These are phyloP conservation scores for Volucella inanis DNA, from an alignment of 2,888 invertebrate species.

Conservation along the genomic window DNA sequence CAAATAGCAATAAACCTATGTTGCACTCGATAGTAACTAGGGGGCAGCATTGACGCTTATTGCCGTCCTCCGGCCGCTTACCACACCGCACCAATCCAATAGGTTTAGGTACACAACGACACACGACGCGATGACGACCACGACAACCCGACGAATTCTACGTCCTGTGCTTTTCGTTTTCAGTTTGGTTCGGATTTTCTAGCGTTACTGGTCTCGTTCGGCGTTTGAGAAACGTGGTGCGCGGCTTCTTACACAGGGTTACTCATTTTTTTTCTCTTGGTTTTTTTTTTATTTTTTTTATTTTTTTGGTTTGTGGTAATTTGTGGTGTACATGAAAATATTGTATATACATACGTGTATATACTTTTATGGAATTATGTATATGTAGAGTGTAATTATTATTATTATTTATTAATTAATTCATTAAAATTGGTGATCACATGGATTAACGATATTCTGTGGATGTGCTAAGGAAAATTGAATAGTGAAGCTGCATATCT, in stretches of 20 bases:
- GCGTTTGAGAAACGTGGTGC: conserved; percentile 70
- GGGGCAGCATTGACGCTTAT: conserved; percentile 66
- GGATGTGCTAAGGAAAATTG: conserved; percentile 25
- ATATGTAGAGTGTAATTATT: conserved; percentile 17
- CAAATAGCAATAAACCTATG: conserved; percentile 59
- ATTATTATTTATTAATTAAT: conserved; percentile 14
- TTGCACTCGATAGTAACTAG: conserved; percentile 61
- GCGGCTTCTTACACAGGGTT: conserved; percentile 61
- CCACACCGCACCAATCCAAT: conserved; percentile 51
- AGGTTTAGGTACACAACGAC: conserved; percentile 44
- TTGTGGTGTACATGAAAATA: conserved; percentile 4
- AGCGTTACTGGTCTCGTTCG: conserved; percentile 70
- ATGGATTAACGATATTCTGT: conserved; percentile 40
- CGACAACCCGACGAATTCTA: conserved; percentile 56
- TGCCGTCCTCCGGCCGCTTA: conserved; percentile 66
- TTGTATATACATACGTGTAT: conserved; percentile 10
- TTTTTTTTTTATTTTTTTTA: conserved; percentile 14
- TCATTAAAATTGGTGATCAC: conserved; percentile 31
- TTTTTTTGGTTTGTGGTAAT: conserved; percentile 34
- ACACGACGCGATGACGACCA: no score
- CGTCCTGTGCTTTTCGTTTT: conserved; percentile 75
- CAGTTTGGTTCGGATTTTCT: conserved; percentile 73
- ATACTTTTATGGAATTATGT: background rate
- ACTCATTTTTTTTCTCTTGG: conserved; percentile 15
- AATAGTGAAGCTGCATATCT: conserved; percentile 18